Percentiles rank a stretch among this genome's conserved stretches.
Evolutionary conservation across 1,140 invertebrate species (phyloP).

Genomic region (Cyclargus thomasi): DNA sequence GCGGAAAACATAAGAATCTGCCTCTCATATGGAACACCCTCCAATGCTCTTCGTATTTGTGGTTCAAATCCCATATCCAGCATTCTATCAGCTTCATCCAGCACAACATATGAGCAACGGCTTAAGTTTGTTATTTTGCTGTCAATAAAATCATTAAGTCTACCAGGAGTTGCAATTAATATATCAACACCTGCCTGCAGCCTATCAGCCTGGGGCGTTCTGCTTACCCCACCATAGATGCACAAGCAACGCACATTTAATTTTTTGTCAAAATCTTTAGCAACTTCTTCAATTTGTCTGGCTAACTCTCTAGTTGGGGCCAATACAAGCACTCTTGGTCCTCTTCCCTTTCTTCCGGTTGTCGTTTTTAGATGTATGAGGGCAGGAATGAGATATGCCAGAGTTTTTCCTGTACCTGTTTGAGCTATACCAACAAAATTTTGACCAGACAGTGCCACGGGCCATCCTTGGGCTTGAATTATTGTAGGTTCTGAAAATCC

Average conservation of each 20-base stretch:
- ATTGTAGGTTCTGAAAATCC: slow-evolving; percentile 89
- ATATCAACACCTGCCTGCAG: slow-evolving; percentile 90
- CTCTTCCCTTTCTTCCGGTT: slow-evolving; percentile 84
- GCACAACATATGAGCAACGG: slow-evolving; percentile 84
- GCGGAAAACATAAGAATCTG: slow-evolving; percentile 81
- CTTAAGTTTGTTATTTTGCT: slow-evolving; percentile 88
- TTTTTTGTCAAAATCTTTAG: slow-evolving; percentile 88
- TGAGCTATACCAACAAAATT: slow-evolving; percentile 97
- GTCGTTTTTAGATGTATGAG: slow-evolving; percentile 95
- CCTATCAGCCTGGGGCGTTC: slow-evolving; percentile 83
- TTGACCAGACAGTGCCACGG: slow-evolving; percentile 90
- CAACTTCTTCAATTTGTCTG: slow-evolving; percentile 96
- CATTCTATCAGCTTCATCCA: slow-evolving; percentile 88
- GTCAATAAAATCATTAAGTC: slow-evolving; percentile 96
- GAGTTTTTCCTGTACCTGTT: slow-evolving; percentile 93
- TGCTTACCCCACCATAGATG: slow-evolving; percentile 95
- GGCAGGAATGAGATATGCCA: slow-evolving; percentile 86
- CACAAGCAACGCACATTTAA: slow-evolving; percentile 90
- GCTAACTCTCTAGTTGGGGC: slow-evolving; percentile 96
- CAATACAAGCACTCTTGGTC: slow-evolving; percentile 91
- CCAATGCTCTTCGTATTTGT: slow-evolving; percentile 93
- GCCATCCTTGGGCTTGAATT: slow-evolving; percentile 93
- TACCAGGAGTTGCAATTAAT: slow-evolving; percentile 94
- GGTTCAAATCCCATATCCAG: slow-evolving; percentile 98
- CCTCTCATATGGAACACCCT: slow-evolving; percentile 77